Evolutionary conservation across 2,113 vertebrate species (phyloP).

Genomic region (Cyphomyrus plagiostoma): DNA sequence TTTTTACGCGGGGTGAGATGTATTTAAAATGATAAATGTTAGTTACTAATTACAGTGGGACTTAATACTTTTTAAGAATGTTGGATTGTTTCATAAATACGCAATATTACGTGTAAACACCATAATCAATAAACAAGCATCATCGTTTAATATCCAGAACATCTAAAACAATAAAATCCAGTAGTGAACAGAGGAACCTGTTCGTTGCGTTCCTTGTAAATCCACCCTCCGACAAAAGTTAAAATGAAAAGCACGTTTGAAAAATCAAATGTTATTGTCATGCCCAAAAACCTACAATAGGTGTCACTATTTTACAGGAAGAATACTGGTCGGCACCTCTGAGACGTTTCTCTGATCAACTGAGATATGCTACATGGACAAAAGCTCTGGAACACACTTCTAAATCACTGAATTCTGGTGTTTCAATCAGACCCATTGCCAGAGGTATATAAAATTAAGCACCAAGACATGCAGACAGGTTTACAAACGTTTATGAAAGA

Average conservation of each 20-base stretch:
- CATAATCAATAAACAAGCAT: background rate
- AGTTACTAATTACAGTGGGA: background rate
- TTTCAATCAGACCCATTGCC: background rate
- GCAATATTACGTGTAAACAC: background rate
- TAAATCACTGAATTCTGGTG: background rate
- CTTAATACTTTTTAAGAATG: background rate
- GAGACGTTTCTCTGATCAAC: background rate
- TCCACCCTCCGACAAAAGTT: background rate
- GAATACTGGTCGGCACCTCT: background rate
- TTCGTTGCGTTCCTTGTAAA: background rate
- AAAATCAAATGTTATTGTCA: background rate
- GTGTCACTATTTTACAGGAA: background rate
- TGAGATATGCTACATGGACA: background rate
- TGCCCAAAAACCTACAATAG: background rate
- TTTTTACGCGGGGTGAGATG: background rate
- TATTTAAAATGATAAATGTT: background rate
- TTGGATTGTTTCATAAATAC: background rate
- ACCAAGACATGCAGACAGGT: background rate
- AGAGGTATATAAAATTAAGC: background rate
- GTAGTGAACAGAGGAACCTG: background rate
- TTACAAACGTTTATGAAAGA: background rate
- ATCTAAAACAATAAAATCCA: background rate
- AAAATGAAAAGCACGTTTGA: background rate
- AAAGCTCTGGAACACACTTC: background rate
- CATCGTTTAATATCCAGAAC: background rate